Conservation (phyloP, 2,113 vertebrate species). For the Brachypodius melanocephalos region DNA sequence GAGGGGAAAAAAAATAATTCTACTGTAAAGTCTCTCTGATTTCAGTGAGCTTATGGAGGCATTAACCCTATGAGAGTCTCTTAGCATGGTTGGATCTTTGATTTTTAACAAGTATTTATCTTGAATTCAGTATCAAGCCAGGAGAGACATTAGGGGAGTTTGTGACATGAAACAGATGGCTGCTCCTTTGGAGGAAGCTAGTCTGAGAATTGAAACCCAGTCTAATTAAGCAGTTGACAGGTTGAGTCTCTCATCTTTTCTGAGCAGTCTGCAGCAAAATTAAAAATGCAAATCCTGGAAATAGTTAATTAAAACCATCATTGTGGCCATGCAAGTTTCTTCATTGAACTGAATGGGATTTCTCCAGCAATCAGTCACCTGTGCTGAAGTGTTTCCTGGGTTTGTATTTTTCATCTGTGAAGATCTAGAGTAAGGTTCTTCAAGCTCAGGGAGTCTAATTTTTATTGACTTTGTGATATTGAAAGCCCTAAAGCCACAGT, state of each 20-base stretch:
- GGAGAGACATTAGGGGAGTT: background rate
- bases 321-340: background rate
- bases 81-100: background rate
- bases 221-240: slow-evolving; percentile 13
- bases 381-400: background rate
- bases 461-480: background rate
- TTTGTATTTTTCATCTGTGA: background rate
- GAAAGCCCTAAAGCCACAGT: background rate
- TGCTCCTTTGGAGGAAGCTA: slow-evolving; percentile 15
- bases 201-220: background rate
- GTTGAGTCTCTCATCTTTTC: slow-evolving; percentile 31
- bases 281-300: background rate
- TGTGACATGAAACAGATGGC: background rate
- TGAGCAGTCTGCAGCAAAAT: slow-evolving; percentile 34
- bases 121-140: background rate
- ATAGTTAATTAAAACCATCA: background rate
- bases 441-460: background rate
- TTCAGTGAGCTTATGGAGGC: background rate
- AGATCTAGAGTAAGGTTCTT: background rate
- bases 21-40: background rate
- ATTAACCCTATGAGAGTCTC: background rate
- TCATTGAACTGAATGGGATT: background rate
- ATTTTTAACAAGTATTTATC: slow-evolving; percentile 15
- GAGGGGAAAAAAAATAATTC: background rate
- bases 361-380: background rate